Conservation (phyloP, 2,888 invertebrate genomes). For the Limnephilus auricula region DNA sequence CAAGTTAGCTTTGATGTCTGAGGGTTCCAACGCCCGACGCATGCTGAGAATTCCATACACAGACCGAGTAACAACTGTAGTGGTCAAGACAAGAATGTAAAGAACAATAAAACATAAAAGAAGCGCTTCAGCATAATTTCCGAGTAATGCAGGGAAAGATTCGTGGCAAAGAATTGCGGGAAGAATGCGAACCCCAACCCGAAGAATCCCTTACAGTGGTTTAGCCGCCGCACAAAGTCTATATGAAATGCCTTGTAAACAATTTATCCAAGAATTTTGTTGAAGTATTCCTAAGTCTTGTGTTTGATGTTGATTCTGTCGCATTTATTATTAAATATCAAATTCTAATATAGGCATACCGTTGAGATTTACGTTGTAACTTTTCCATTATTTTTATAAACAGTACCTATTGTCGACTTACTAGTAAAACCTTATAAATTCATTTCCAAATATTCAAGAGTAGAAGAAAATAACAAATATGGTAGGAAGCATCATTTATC, state of each 20-base stretch:
- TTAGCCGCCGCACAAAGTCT: not conserved
- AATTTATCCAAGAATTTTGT: not conserved
- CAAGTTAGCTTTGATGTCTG: not conserved
- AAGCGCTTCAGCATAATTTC: not conserved
- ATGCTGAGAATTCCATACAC: not conserved
- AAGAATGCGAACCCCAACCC: not conserved
- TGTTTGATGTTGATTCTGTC: not conserved
- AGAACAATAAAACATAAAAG: not conserved
- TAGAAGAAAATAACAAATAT: too few relatives aligned
- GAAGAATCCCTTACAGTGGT: not conserved
- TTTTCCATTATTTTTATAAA: not conserved
- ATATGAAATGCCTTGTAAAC: not conserved
- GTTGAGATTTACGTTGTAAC: not conserved
- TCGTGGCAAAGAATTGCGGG: not conserved
- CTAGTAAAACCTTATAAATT: too few relatives aligned
- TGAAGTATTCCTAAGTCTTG: not conserved
- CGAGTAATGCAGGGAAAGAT: not conserved
- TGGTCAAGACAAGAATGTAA: not conserved
- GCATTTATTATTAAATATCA: not conserved
- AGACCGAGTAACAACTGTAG: not conserved
- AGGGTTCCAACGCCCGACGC: not conserved
- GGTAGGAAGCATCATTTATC: too few relatives aligned
- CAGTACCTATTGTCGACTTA: too few relatives aligned
- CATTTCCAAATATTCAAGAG: too few relatives aligned
- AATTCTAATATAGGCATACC: not conserved